Evolutionary conservation across 2,797 vertebrate species (phyloP).

Genomic region (Neosalanx taihuensis): DNA sequence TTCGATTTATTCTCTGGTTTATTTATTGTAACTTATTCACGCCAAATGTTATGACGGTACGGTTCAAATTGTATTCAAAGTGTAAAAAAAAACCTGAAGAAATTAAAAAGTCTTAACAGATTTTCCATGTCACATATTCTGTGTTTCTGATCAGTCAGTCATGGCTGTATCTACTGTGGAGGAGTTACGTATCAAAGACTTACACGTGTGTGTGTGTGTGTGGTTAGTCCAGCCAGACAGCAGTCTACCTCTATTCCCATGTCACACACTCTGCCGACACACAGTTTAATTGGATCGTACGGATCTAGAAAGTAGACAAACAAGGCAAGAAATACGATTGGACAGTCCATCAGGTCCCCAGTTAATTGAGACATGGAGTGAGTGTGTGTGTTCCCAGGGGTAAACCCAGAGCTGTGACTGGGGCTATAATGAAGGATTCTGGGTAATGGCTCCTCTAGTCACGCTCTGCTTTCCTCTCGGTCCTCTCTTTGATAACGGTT

Average conservation of each 20-base stretch:
- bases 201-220: constrained; percentile 19
- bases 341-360: constrained; percentile 52
- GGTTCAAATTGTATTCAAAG: constrained; percentile 45
- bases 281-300: constrained; percentile 27
- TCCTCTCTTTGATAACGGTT: constrained; percentile 47
- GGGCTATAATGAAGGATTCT: constrained; percentile 62
- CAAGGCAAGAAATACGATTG: constrained; percentile 44
- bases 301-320: constrained; percentile 39
- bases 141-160: constrained; percentile 17
- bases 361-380: constrained; percentile 51
- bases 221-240: constrained; percentile 25
- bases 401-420: constrained; percentile 64
- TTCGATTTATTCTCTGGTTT: constrained; percentile 61
- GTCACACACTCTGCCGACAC: constrained; percentile 30
- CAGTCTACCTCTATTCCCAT: constrained; percentile 22
- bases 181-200: no score
- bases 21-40: constrained; percentile 71
- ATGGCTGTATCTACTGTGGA: not conserved
- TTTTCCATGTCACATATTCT: constrained; percentile 48
- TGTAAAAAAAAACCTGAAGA: constrained; percentile 58
- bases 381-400: constrained; percentile 56
- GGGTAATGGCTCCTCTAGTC: constrained; percentile 61
- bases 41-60: constrained; percentile 45
- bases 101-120: constrained; percentile 80
- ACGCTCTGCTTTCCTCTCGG: constrained; percentile 47